Evolutionary conservation across 53 echinoderm and acorn worm genomes (phyloP).

Genomic region (Crossaster papposus): DNA sequence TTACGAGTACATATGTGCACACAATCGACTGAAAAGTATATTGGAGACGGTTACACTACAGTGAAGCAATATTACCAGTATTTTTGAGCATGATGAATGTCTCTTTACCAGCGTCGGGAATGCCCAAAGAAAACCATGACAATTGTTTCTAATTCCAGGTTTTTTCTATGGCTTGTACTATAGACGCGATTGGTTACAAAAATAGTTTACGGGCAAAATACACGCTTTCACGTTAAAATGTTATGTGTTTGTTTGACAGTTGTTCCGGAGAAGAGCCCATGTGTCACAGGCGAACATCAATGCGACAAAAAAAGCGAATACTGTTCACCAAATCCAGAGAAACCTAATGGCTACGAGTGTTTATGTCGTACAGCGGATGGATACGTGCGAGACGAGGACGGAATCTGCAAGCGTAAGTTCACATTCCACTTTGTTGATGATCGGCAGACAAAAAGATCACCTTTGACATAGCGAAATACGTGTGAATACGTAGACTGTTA

Average conservation of each 20-base stretch:
- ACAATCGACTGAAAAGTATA: not conserved
- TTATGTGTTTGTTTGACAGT: not conserved
- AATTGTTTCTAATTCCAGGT: not conserved
- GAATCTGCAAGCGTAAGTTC: not conserved
- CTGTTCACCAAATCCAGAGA: not conserved
- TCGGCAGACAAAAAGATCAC: not conserved
- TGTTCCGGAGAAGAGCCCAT: not conserved
- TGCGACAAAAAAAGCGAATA: not conserved
- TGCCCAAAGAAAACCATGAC: not conserved
- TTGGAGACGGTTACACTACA: not conserved
- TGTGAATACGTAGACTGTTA: too few relatives aligned
- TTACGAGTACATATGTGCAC: not conserved
- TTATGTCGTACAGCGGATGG: constrained; percentile 4
- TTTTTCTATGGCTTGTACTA: not conserved
- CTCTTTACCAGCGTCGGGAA: not conserved
- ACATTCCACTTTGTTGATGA: not conserved
- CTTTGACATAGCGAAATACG: too few relatives aligned
- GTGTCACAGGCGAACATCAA: not conserved
- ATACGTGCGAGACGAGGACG: not conserved
- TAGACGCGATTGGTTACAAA: not conserved
- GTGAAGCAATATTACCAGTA: not conserved
- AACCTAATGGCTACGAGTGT: not conserved
- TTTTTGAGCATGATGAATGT: not conserved
- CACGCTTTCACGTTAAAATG: not conserved
- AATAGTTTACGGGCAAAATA: too few relatives aligned